These are phyloP conservation scores for Hirtodrosophila alboralis DNA, from an alignment of 2,888 invertebrate species.

Conservation along the genomic window DNA sequence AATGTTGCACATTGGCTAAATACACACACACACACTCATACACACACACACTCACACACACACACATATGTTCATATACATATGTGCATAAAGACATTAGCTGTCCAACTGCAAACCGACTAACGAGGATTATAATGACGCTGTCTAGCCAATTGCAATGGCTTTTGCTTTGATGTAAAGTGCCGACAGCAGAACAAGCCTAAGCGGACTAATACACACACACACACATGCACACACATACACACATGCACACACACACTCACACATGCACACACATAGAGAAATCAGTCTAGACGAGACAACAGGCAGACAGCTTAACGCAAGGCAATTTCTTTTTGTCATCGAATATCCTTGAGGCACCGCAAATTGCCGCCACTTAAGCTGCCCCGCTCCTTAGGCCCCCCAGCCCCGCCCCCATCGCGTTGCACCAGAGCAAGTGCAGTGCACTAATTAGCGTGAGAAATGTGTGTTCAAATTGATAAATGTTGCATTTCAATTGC, in stretches of 20 bases:
- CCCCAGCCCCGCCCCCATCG: neutral
- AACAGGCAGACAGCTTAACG: slow-evolving; percentile 70
- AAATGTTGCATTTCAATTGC: slow-evolving; percentile 17
- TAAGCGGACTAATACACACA: slow-evolving; percentile 77
- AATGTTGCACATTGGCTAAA: slow-evolving; percentile 10
- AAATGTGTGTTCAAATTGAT: slow-evolving; percentile 38
- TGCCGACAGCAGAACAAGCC: slow-evolving; percentile 77
- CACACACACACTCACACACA: slow-evolving; percentile 10
- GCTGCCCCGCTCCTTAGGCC: slow-evolving; percentile 33
- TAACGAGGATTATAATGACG: slow-evolving; percentile 75
- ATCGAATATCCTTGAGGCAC: slow-evolving; percentile 78
- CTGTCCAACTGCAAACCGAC: slow-evolving; percentile 61
- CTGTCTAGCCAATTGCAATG: slow-evolving; percentile 79
- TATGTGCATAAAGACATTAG: slow-evolving; percentile 1
- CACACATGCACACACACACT: slow-evolving; percentile 12
- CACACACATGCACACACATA: slow-evolving; percentile 19
- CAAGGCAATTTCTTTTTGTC: slow-evolving; percentile 78
- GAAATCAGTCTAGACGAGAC: slow-evolving; percentile 74
- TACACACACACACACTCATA: slow-evolving; percentile 16
- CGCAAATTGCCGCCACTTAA: slow-evolving; percentile 76
- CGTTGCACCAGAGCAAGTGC: slow-evolving; percentile 7
- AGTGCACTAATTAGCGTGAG: slow-evolving; percentile 72
- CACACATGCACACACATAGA: slow-evolving; percentile 11
- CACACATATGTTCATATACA: slow-evolving; percentile 7
- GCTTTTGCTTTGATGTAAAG: slow-evolving; percentile 77